Conservation (phyloP, 2,797 vertebrate species). For the Champsocephalus gunnari region DNA sequence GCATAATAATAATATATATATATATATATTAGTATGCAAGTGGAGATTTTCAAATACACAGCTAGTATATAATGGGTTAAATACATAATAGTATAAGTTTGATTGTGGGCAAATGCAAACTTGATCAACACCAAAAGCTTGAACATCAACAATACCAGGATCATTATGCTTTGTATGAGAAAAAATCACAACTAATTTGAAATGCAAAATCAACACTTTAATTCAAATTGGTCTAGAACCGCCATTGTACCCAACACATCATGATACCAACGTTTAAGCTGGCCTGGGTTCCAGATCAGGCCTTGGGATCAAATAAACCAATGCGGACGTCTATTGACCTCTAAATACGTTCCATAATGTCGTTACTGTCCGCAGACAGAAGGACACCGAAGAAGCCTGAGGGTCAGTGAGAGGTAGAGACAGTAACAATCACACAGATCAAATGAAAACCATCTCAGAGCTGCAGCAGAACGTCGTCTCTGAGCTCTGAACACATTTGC, state of each 20-base stretch:
- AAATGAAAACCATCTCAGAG: slow-evolving; percentile 11
- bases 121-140: not conserved
- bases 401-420: slow-evolving; percentile 18
- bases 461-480: slow-evolving; percentile 11
- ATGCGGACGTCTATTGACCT: not conserved
- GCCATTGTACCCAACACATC: too few species aligned
- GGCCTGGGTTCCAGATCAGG: not conserved
- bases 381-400: not conserved
- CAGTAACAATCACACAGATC: not conserved
- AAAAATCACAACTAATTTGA: too few species aligned
- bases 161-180: not conserved
- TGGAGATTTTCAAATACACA: not conserved
- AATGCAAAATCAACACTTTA: too few species aligned
- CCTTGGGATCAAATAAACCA: not conserved
- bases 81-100: too few species aligned
- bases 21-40: not conserved
- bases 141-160: not conserved
- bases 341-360: not conserved
- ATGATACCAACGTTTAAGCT: not conserved
- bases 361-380: not conserved
- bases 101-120: not conserved
- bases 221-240: too few species aligned
- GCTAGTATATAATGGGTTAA: too few species aligned
- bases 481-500: slow-evolving; percentile 41
- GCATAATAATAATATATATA: not conserved